phyloP scores from a whole-genome alignment of 1,140 invertebrate species.

The Trichoplusia ni region DNA sequence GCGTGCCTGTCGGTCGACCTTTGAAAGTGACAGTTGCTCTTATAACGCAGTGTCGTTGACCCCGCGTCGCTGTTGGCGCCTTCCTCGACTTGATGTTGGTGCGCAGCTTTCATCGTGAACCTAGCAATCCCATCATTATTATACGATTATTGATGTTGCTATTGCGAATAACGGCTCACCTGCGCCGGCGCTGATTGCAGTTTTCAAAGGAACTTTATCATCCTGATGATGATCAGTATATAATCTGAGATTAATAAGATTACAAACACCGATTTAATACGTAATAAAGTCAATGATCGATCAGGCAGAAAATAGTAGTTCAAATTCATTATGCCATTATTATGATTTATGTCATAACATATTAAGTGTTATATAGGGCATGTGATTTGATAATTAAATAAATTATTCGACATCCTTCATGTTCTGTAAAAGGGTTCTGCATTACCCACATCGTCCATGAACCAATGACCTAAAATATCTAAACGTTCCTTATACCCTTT shows the following conservation, averaged over 20 bases:
- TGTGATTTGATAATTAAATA: no score
- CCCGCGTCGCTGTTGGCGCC: slow-evolving; percentile 48
- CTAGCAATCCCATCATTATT: slow-evolving; percentile 56
- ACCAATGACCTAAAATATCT: slow-evolving; percentile 60
- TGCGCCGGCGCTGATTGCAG: slow-evolving; percentile 26
- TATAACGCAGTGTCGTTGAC: slow-evolving; percentile 63
- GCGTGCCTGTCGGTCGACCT: slow-evolving; percentile 62
- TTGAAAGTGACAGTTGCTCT: slow-evolving; percentile 77
- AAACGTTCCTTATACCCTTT: slow-evolving; percentile 58
- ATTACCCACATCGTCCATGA: slow-evolving; percentile 26
- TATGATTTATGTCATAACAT: no score
- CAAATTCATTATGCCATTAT: no score
- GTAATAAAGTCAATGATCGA: no score
- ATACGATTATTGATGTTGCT: slow-evolving; percentile 39
- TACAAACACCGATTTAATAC: background rate
- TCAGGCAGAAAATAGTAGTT: no score
- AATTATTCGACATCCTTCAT: no score
- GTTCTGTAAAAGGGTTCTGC: no score
- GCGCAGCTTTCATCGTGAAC: slow-evolving; percentile 63
- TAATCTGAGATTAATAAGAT: slow-evolving; percentile 2
- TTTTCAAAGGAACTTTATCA: slow-evolving; percentile 29
- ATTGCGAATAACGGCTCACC: slow-evolving; percentile 32
- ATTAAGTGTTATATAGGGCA: no score
- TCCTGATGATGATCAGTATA: slow-evolving; percentile 10
- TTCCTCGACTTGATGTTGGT: slow-evolving; percentile 38